phyloP scores from a whole-genome alignment of 2,797 vertebrate species.

The Rachycentron canadum region DNA sequence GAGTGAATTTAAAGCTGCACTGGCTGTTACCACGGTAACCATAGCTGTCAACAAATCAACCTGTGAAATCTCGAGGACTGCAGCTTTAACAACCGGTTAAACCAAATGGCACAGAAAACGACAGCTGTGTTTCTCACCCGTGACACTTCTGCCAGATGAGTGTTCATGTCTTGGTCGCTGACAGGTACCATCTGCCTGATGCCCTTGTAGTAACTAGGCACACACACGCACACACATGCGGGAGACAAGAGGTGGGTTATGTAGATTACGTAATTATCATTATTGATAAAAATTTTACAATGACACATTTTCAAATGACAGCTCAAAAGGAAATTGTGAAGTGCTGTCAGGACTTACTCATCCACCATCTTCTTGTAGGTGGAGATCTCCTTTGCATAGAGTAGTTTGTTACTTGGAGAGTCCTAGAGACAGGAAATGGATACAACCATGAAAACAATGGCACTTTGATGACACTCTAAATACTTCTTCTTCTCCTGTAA shows the following conservation, averaged over 20 bases:
- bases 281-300: constrained; percentile 21
- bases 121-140: constrained; percentile 87
- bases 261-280: constrained; percentile 13
- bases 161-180: constrained; percentile 99
- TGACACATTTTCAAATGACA: constrained; percentile 22
- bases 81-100: constrained; percentile 33
- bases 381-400: constrained; percentile 99
- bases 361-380: constrained; percentile 99
- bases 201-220: constrained; percentile 92
- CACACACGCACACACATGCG: constrained; percentile 25
- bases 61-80: constrained; percentile 15
- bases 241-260: neutral
- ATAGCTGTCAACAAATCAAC: neutral
- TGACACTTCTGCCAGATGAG: constrained; percentile 97
- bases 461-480: constrained; percentile 22
- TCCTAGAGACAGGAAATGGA: constrained; percentile 85
- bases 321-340: neutral
- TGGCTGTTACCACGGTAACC: neutral
- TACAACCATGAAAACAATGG: constrained; percentile 15
- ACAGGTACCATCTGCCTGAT: constrained; percentile 97
- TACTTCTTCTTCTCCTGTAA: constrained; percentile 25
- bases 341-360: constrained; percentile 89
- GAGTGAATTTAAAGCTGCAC: neutral
- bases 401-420: constrained; percentile 99
- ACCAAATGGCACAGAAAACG: constrained; percentile 40